phyloP scores from a whole-genome alignment of 2,888 invertebrate genomes.

The Apocheima hispidaria region DNA sequence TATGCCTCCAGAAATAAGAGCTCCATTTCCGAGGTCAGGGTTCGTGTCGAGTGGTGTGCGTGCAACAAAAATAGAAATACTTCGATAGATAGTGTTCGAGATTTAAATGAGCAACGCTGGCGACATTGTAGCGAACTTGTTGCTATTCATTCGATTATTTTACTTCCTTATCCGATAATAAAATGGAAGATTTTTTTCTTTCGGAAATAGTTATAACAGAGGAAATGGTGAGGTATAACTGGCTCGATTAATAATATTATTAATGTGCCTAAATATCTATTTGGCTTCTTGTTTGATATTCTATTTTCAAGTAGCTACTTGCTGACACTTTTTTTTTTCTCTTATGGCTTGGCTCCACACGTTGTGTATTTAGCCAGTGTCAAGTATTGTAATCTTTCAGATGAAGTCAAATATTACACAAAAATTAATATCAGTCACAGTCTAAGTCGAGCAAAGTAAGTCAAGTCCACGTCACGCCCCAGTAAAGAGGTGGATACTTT shows the following conservation, averaged over 20 bases:
- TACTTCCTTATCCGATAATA: constrained; percentile 71
- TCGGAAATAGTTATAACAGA: constrained; percentile 20
- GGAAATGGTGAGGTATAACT: constrained; percentile 3
- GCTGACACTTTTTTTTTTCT: too few relatives aligned
- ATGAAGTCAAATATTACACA: too few relatives aligned
- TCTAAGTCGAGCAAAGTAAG: too few relatives aligned
- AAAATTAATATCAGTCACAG: too few relatives aligned
- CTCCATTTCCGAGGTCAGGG: constrained; percentile 37
- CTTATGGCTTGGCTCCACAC: too few relatives aligned
- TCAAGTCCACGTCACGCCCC: too few relatives aligned
- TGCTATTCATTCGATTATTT: constrained; percentile 59
- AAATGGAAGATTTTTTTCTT: constrained; percentile 51
- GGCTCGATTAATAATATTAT: constrained; percentile 12
- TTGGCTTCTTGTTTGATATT: constrained; percentile 2
- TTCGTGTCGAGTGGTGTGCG: constrained; percentile 45
- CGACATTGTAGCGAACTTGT: constrained; percentile 69
- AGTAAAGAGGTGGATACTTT: too few relatives aligned
- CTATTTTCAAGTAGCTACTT: not conserved
- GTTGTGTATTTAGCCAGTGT: too few relatives aligned
- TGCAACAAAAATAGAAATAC: constrained; percentile 67
- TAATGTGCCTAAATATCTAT: not conserved
- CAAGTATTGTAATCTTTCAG: too few relatives aligned
- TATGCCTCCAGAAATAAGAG: constrained; percentile 38
- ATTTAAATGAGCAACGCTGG: constrained; percentile 69
- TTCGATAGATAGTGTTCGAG: constrained; percentile 54